Evolutionary conservation across 2,797 vertebrate genomes (phyloP).

Genomic region (Sternarchorhynchus goeldii): DNA sequence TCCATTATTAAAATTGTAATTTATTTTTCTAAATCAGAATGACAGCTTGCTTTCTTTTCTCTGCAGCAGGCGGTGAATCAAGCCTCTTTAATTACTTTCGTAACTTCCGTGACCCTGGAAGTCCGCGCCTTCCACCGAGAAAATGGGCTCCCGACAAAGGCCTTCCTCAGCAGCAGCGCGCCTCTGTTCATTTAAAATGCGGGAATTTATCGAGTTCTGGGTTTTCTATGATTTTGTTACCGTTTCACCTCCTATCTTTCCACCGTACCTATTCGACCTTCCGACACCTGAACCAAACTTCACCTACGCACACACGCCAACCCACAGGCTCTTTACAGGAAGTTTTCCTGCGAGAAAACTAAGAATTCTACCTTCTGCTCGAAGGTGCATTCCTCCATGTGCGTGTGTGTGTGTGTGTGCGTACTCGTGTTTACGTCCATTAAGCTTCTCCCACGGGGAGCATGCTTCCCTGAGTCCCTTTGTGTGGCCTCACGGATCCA

Average conservation of each 20-base stretch:
- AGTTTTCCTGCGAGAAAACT: slow-evolving; percentile 59
- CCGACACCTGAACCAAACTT: slow-evolving; percentile 49
- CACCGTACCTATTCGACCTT: slow-evolving; percentile 43
- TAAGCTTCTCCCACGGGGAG: slow-evolving; percentile 60
- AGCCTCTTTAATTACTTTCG: slow-evolving; percentile 96
- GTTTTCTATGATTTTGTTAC: slow-evolving; percentile 79
- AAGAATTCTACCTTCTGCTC: slow-evolving; percentile 43
- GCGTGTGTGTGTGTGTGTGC: slow-evolving; percentile 16
- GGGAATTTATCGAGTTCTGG: slow-evolving; percentile 74
- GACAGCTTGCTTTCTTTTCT: slow-evolving; percentile 99
- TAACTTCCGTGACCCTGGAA: slow-evolving; percentile 89
- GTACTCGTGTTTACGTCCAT: slow-evolving; percentile 57
- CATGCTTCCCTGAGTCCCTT: slow-evolving; percentile 38
- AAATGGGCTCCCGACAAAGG: slow-evolving; percentile 80
- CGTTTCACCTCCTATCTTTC: slow-evolving; percentile 79
- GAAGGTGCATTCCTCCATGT: slow-evolving; percentile 12
- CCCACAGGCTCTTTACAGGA: slow-evolving; percentile 60
- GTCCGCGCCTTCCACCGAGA: slow-evolving; percentile 70
- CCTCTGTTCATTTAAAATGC: slow-evolving; percentile 72
- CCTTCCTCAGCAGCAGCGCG: slow-evolving; percentile 64
- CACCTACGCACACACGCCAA: slow-evolving; percentile 33
- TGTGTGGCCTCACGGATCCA: slow-evolving; percentile 54
- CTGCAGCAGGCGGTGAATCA: slow-evolving; percentile 92
- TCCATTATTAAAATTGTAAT: slow-evolving; percentile 98
- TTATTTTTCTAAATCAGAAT: slow-evolving; percentile 99